These are phyloP conservation scores for Lethenteron reissneri DNA, from an alignment of 2,113 vertebrate species.

Conservation along the genomic window DNA sequence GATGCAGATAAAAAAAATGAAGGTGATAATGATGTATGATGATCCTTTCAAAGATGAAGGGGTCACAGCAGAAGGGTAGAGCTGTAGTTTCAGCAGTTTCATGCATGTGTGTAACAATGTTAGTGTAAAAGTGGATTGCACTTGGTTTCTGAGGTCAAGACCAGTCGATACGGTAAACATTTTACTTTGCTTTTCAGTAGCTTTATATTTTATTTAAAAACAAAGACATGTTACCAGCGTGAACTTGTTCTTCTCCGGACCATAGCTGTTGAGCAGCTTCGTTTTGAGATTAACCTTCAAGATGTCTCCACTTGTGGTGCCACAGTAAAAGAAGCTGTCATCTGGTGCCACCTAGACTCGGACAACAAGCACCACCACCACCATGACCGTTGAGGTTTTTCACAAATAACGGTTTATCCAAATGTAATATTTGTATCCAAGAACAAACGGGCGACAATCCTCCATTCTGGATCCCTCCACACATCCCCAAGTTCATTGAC, in stretches of 20 bases:
- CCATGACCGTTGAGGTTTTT: too few species aligned
- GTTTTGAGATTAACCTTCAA: slow-evolving; percentile 35
- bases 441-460: too few species aligned
- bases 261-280: slow-evolving; percentile 24
- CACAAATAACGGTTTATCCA: too few species aligned
- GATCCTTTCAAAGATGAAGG: not conserved
- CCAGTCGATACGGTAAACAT: too few species aligned
- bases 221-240: slow-evolving; percentile 21
- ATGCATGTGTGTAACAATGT: slow-evolving; percentile 5
- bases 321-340: slow-evolving; percentile 40
- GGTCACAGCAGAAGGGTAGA: not conserved
- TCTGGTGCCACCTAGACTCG: slow-evolving; percentile 30
- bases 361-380: not conserved
- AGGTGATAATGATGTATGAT: too few species aligned
- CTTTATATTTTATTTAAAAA: too few species aligned
- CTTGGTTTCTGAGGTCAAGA: too few species aligned
- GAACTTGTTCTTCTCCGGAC: slow-evolving; percentile 36
- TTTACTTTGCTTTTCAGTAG: too few species aligned
- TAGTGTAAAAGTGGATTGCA: not conserved
- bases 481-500: too few species aligned
- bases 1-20: too few species aligned
- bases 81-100: not conserved
- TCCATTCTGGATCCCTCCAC: too few species aligned
- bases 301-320: slow-evolving; percentile 55
- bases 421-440: too few species aligned